Base-by-base conservation (phyloP, 2,888 invertebrate species). In the Heteromurus nitidus region DNA sequence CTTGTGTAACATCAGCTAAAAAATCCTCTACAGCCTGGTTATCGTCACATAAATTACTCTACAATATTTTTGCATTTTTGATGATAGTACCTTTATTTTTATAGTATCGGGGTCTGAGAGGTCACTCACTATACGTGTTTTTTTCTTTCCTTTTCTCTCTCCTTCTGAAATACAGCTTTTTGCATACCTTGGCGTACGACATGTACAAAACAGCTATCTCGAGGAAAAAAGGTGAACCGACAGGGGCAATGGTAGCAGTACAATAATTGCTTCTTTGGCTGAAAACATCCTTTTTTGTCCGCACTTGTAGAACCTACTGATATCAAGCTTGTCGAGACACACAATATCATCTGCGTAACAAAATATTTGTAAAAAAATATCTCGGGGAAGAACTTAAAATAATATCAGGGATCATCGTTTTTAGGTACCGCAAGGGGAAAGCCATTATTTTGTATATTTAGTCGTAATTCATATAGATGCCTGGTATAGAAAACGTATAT, bases 71-170 rank as follows among this genome's bases (percentile, higher is more conserved):
- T 80, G 72, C 72, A 72, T 72, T 72, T 80, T 72, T 80, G 79
- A 80, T 72, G 72, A 72, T 80, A 44, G 72, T 80, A 80, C 79
- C 79, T 72, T 80, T 80, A 80, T 80, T 80, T 80, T 73, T 72
- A 80, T 80, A 73, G 73, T 80, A 68, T 80, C 80, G 73, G 80
- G 77, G 80, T 80, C 73, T 42, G 31, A 73, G 60, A 73, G 73
- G 80, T 80, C 80, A 80, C n/a, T n/a, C n/a, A n/a, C 73, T 72
- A 72, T 80, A 73, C 80, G 73, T 80, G 80, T 80, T 80, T 80
- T 65, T 79, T 80, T 68, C 64, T n/a, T n/a, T n/a, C n/a, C n/a
- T n/a, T n/a, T n/a, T n/a, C n/a, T n/a, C n/a, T n/a, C n/a, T n/a
- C n/a, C n/a, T 16, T 55, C 64, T 62, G 53, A 80, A 80, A 80